Percentiles rank a stretch among this genome's conserved stretches.
These are phyloP conservation scores for Amiota mariae DNA, from an alignment of 2,888 invertebrate species.

Conservation along the genomic window DNA sequence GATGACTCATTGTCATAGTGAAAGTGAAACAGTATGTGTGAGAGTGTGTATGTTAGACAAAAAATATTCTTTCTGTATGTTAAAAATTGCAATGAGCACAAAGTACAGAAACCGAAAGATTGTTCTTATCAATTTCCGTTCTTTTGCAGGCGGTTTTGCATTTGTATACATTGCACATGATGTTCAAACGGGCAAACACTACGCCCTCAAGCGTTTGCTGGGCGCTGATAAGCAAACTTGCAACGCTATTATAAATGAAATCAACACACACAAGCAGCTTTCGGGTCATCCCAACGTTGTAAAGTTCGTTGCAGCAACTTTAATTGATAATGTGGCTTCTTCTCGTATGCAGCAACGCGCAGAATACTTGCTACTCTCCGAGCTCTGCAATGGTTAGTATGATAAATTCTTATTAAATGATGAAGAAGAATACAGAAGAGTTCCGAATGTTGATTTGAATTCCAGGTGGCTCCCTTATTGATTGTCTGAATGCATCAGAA, in stretches of 20 bases:
- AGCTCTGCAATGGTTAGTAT: conserved; percentile 87
- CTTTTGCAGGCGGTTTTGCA: conserved; percentile 91
- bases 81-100: neutral
- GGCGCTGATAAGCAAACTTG: conserved; percentile 88
- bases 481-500: conserved; percentile 65
- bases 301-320: conserved; percentile 86
- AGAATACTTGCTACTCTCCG: conserved; percentile 93
- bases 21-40: too few species aligned
- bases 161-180: conserved; percentile 97
- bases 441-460: conserved; percentile 1
- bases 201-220: conserved; percentile 92
- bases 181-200: conserved; percentile 87
- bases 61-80: too few species aligned
- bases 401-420: neutral
- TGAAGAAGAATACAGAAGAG: conserved; percentile 61
- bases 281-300: conserved; percentile 95
- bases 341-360: conserved; percentile 82
- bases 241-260: conserved; percentile 86
- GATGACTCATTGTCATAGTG: too few species aligned
- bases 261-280: conserved; percentile 88
- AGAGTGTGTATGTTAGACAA: too few species aligned
- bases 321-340: conserved; percentile 79
- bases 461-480: conserved; percentile 71
- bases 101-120: conserved; percentile 32
- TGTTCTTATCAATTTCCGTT: conserved; percentile 14